Base-by-base conservation (phyloP, 2,113 vertebrate species). In the Toxotes chatareus region DNA sequence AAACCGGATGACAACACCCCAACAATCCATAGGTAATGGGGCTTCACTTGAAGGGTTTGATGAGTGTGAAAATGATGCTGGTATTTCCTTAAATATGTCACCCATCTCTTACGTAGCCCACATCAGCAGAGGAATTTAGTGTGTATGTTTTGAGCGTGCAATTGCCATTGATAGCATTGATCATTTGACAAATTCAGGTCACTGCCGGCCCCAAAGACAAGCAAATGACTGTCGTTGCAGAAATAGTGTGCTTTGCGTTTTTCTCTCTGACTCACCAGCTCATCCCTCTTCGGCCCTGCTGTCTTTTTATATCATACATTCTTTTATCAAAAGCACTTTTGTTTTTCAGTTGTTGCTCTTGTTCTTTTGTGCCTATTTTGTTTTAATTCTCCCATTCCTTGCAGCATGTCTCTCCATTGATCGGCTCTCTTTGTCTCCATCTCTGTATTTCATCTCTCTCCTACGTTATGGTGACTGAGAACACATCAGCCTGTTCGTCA, bases 131-230 rank as follows among this genome's bases (percentile, higher is more conserved):
- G 11, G n/a, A 44, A 57, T 27, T 51, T 27, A 11, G 31, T 68
- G 3, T 51, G 21, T 59, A 56, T 62, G 38, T 7, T 16, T 2
- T 47, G 8, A 16, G 34, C 5, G 12, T 66, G 21, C 55, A 61
- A 60, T 57, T 67, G 32, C 38, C 71, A 19, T 19, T 77, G 38
- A 55, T 17, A 11, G 40, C 55, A 16, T 31, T 57, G 34, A 65
- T 46, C 32, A 69, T 62, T 76, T 66, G 51, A 76, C 62, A 86
- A 79, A 85, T 88, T 80, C 72, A 83, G 87, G 84, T 70, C 90
- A 85, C 23, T 63, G 32, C 4, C 34, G 56, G 23, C 47, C 75
- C 53, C 70, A 56, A 49, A 55, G 66, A 79, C 34, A 67, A 65
- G 53, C 1, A 36, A 69, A 82, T 77, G 27, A 47, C 66, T 21